Base-by-base conservation (phyloP, 1,140 invertebrate genomes). In the Portunus trituberculatus region DNA sequence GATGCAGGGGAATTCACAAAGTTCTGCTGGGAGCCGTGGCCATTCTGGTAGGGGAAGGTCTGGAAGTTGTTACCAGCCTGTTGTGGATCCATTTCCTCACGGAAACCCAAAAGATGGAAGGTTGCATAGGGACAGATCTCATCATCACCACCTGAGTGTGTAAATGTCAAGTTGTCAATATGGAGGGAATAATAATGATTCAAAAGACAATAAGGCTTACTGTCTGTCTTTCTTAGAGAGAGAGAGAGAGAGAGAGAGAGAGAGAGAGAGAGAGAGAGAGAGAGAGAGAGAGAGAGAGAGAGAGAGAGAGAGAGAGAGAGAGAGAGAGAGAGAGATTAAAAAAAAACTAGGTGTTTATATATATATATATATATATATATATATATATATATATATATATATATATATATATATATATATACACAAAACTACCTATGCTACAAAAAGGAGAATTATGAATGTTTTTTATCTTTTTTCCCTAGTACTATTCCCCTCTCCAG, bases 71-170 rank as follows among this genome's bases (percentile, higher is more conserved):
- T 95, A 39, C 98, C 97, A 98, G 98, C 91, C 39, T 97, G 97
- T n/a, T 95, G 98, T 28, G 98, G 98, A 97, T 99, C 98, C 98
- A 99, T 99, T 98, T 99, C 98, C 97, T 99, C 98, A 96, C 98
- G 98, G 98, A 99, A 99, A 96, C 98, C 98, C 89, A 99, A 97
- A 96, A 99, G 97, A 97, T 99, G 98, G 98, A 99, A 99, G 25
- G 98, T 99, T 3, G 98, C 98, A 97, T 99, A 99, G 20, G 98
- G 98, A 97, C 98, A 99, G 97, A 99, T 99, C 97, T 99, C 98
- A 97, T 99, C 98, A 97, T 99, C 98, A 98, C 99, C 98, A 97
- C 98, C 98, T 96, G 88, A 48, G 32, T 52, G 45, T 83, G 28
- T 59, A 16, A 91, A 52, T n/a, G n/a, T 7, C 67, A 25, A n/a